Evolutionary conservation across 1,140 invertebrate genomes (phyloP).

Genomic region (Papilio machaon): DNA sequence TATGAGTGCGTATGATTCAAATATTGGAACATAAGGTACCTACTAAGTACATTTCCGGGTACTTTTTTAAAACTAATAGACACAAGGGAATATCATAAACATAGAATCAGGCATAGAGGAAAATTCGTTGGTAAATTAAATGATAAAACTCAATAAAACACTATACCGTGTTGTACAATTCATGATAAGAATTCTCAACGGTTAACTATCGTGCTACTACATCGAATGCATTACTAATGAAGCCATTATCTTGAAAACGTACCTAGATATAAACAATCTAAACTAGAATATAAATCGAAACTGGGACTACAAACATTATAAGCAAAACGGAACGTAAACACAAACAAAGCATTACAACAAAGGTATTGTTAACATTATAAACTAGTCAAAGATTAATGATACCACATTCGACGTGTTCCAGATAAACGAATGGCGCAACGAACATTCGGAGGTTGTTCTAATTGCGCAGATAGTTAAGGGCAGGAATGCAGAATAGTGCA

Average conservation of each 20-base stretch:
- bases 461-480: constrained; percentile 58
- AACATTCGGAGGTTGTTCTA: constrained; percentile 31
- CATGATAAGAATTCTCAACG: constrained; percentile 8
- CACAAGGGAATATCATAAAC: background rate
- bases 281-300: constrained; percentile 15
- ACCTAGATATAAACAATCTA: constrained; percentile 15
- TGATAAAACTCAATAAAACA: background rate
- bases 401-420: constrained; percentile 23
- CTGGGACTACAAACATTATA: background rate
- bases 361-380: constrained; percentile 27
- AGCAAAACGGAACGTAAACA: constrained; percentile 6
- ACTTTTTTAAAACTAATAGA: too few relatives aligned
- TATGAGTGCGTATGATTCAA: too few relatives aligned
- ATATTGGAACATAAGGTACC: too few relatives aligned
- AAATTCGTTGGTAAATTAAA: background rate
- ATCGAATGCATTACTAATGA: constrained; percentile 29
- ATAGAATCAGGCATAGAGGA: background rate
- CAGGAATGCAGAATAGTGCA: constrained; percentile 55
- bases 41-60: too few relatives aligned
- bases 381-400: constrained; percentile 22
- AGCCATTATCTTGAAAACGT: constrained; percentile 2
- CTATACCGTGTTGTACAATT: background rate
- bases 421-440: constrained; percentile 19
- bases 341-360: constrained; percentile 15
- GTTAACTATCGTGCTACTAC: constrained; percentile 4